A percentile compares a stretch with the other conserved stretches of the same genome.
Conservation (phyloP, 2,888 invertebrate genomes). For the Calliphora vomitoria region DNA sequence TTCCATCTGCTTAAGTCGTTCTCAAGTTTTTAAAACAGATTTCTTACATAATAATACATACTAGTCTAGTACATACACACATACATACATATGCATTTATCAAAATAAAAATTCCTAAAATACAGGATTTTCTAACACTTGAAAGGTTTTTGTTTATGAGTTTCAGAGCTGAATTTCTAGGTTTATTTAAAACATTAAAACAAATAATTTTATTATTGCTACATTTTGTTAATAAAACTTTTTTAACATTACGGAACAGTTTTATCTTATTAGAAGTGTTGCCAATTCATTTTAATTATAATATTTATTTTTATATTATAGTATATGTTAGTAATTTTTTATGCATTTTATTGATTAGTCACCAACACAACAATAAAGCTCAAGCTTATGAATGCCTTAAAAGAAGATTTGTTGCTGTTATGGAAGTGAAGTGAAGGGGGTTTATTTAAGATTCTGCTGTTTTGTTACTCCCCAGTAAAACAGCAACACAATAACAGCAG, state of each 20-base stretch:
- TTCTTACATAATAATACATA: no score
- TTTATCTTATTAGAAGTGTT: slow-evolving; percentile 16
- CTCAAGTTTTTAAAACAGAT: no score
- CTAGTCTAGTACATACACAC: no score
- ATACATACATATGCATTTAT: no score
- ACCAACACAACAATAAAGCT: slow-evolving; percentile 21
- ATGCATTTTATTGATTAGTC: slow-evolving; percentile 70
- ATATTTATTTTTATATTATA: slow-evolving; percentile 6
- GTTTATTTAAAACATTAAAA: no score
- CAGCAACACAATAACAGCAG: slow-evolving; percentile 10
- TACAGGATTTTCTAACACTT: no score
- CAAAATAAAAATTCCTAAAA: no score
- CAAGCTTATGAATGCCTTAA: slow-evolving; percentile 8
- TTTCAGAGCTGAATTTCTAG: no score
- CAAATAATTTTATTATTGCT: no score
- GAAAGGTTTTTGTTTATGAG: no score
- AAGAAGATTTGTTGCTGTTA: slow-evolving; percentile 35
- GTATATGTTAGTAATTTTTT: slow-evolving; percentile 4
- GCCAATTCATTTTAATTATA: slow-evolving; percentile 28
- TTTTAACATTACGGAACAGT: not conserved
- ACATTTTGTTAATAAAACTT: not conserved
- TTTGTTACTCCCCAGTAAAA: slow-evolving; percentile 15
- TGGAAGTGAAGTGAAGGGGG: not conserved
- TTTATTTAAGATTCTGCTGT: not conserved
- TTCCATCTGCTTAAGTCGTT: no score